Evolutionary conservation across 2,888 invertebrate species (phyloP), one percentile per base, ranked within the genome.

Genomic region (Opisthograptis luteolata): DNA sequence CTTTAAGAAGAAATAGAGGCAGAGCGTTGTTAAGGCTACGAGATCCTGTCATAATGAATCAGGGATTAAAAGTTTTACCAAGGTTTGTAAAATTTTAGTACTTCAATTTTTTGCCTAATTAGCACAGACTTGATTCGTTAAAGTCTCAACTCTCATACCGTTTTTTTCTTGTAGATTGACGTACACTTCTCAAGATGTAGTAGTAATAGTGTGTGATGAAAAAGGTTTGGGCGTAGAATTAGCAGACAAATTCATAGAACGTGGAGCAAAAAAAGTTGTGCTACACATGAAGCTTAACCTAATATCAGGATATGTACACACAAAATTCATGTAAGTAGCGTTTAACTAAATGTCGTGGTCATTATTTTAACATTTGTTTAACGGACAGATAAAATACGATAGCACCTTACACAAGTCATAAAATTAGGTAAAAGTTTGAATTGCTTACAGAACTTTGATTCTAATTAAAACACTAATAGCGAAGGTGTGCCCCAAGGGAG

Each of bases 1-100:
- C 91, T 0, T 75, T 84, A 1, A 93, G 95, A 28, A 95, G 95
- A 72, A 95, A 96, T 66, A 56, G 51, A n/a, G 74, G 74, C 0
- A 61, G 69, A 37, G 69, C 71, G 2, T 15, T 76, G 6, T 49
- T 76, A 1, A 60, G 54, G 17, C 45, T 78, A 37, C 60, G 35
- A 35, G 67, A 75, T 15, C 58, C 60, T 3, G 54, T 40, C 2
- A 48, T 55, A 13, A 34, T 55, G n/a, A 51, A 20, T 2, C 46
- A 62, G 4, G 63, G 60, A 5, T 28, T 73, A 0, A 49, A 55
- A 8, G 64, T 65, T 3, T 14, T 60, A n/a, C 71, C 73, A 3
- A 70, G 67, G 74, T 73, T 58, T 52, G 39, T 6, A 1, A 35
- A n/a, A 30, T n/a, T n/a, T n/a, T n/a, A n/a, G n/a, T n/a, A n/a